A percentile compares a stretch with the other conserved stretches of the same genome.
These are phyloP conservation scores for Menidia menidia DNA, from an alignment of 2,797 vertebrate genomes.

Conservation along the genomic window DNA sequence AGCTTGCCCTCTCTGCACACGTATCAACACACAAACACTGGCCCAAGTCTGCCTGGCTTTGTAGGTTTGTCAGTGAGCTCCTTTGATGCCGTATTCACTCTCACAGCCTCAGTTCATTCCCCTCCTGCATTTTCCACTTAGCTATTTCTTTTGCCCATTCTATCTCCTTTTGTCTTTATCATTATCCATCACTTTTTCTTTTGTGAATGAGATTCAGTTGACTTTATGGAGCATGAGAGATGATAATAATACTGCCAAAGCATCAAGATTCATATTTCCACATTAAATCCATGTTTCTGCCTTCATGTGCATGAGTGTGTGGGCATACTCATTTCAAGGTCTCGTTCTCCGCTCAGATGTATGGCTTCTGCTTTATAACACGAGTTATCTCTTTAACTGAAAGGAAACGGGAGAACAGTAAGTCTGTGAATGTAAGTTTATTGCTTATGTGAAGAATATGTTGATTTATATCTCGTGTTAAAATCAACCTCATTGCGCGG, in stretches of 20 bases:
- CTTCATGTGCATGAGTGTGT: not conserved
- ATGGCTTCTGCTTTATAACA: not conserved
- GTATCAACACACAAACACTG: not conserved
- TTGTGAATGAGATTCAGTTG: slow-evolving; percentile 53
- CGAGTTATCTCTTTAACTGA: not conserved
- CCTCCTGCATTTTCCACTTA: slow-evolving; percentile 38
- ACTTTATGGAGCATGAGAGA: slow-evolving; percentile 42
- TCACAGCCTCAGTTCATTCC: slow-evolving; percentile 36
- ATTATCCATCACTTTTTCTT: slow-evolving; percentile 23
- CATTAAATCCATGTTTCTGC: slow-evolving; percentile 13
- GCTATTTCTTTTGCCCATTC: slow-evolving; percentile 16
- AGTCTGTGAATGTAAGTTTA: not conserved
- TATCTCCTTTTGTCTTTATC: slow-evolving; percentile 17
- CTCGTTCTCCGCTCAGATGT: slow-evolving; percentile 6
- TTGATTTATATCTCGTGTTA: not conserved
- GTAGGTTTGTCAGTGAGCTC: slow-evolving; percentile 51
- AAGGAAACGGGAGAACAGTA: not conserved
- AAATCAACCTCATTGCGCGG: too few species aligned
- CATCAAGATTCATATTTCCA: slow-evolving; percentile 45
- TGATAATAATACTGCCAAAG: slow-evolving; percentile 49
- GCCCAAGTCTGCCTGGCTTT: slow-evolving; percentile 20
- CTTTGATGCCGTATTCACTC: slow-evolving; percentile 62
- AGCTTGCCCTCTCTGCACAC: slow-evolving; percentile 10
- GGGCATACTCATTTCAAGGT: slow-evolving; percentile 6
- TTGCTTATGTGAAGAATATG: not conserved